Evolutionary conservation across 2,888 invertebrate species (phyloP), one percentile per base, ranked within the genome.

Genomic region (Macrophya alboannulata): DNA sequence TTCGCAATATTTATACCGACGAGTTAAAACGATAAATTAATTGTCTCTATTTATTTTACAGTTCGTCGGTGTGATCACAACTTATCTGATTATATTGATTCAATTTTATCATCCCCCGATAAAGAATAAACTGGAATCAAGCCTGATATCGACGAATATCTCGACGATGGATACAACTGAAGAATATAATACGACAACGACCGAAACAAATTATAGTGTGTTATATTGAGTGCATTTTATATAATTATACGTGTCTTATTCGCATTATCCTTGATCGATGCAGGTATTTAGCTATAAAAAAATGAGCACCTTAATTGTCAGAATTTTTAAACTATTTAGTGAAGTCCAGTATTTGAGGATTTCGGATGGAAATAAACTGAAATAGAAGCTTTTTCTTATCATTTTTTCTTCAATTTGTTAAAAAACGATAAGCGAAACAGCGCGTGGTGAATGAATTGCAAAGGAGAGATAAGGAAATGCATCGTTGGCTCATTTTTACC

Each of bases 31-130:
- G 45, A n/a, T 76, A 43, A 43, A 72, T 40, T 59, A 79, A 83
- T 25, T 59, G 1, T 65, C 10, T 25, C 77, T 85, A 79, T 79
- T 76, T 85, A 17, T 77, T 48, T 91, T 90, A 71, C 89, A 92
- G 91, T 92, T 92, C 31, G 86, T 92, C 79, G 90, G 92, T 59
- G 91, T 91, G 25, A 91, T 91, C 84, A 92, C 92, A 3, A 92
- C 92, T 45, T 92, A 91, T 59, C 87, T 92, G 31, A 92, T 92
- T 6, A 92, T 92, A 74, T 88, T 92, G 62, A 90, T 92, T 0
- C 91, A 92, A 84, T 92, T 92, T 84, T 91, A 92, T 85, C 87
- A 88, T 79, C 90, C 91, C 4, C 62, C 81, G 59, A 21, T 21
- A 15, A n/a, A 15, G 3, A 12, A 40, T 21, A 21, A 62, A 43